Conservation (phyloP, 2,113 vertebrate species). For the Grammomys dolichurus region DNA sequence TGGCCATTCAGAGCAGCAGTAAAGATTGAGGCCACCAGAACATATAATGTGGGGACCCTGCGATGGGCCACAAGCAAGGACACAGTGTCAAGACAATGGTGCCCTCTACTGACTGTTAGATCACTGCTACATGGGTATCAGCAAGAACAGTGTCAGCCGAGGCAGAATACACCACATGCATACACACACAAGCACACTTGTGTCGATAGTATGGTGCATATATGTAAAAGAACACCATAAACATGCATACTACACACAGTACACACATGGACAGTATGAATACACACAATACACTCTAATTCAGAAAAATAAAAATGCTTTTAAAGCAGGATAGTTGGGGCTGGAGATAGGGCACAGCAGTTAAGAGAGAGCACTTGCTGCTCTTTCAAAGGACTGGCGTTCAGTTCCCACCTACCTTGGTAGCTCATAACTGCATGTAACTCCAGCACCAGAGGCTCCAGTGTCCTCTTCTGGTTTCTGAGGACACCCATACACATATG, state of each 20-base stretch:
- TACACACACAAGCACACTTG: background rate
- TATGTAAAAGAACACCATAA: background rate
- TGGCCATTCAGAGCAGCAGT: background rate
- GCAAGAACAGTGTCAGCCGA: background rate
- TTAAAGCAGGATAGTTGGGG: background rate
- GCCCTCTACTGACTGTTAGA: constrained; percentile 17
- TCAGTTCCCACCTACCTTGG: background rate
- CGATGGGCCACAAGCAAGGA: background rate
- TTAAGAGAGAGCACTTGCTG: background rate
- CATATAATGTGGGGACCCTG: background rate
- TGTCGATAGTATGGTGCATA: background rate
- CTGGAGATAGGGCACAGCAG: background rate
- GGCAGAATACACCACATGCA: background rate
- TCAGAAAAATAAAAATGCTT: background rate
- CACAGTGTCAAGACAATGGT: background rate
- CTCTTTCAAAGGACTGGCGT: background rate
- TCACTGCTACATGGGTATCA: background rate
- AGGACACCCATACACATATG: background rate
- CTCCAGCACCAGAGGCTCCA: background rate
- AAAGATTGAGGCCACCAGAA: background rate
- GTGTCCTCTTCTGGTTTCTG: background rate
- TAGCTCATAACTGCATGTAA: background rate
- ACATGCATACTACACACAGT: background rate
- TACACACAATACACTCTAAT: background rate
- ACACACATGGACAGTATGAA: background rate